phyloP scores from a whole-genome alignment of 2,797 vertebrate genomes.

The Phoeniculus purpureus region DNA sequence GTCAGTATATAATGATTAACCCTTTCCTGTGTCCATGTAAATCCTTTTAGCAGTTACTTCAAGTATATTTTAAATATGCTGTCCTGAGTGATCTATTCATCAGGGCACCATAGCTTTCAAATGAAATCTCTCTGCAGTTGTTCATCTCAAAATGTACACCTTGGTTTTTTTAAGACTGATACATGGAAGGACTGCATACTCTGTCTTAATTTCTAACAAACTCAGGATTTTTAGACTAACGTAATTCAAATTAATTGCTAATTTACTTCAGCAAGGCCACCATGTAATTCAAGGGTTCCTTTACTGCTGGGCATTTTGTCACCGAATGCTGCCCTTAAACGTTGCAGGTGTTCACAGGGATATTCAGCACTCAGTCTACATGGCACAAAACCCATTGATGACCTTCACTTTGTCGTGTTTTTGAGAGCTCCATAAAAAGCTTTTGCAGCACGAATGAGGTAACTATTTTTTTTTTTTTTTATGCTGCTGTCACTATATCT shows the following conservation, averaged over 20 bases:
- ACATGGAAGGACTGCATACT: neutral
- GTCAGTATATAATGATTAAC: neutral
- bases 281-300: neutral
- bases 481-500: neutral
- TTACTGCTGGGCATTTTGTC: neutral
- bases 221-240: neutral
- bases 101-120: neutral
- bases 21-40: neutral
- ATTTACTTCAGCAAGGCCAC: neutral
- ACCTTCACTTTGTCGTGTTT: slow-evolving; percentile 8
- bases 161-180: neutral
- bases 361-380: slow-evolving; percentile 21
- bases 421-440: neutral
- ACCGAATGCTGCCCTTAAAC: neutral
- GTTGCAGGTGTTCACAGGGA: slow-evolving; percentile 9
- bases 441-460: neutral
- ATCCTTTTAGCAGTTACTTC: neutral
- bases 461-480: neutral
- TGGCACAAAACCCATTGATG: neutral
- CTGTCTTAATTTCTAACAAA: neutral
- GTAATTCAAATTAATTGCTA: slow-evolving; percentile 8
- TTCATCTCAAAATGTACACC: neutral
- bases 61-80: neutral
- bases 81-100: neutral
- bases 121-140: neutral